Evolutionary conservation across 2,797 vertebrate genomes (phyloP), one percentile per base, ranked within the genome.

Genomic region (Enteromius radiatus): DNA sequence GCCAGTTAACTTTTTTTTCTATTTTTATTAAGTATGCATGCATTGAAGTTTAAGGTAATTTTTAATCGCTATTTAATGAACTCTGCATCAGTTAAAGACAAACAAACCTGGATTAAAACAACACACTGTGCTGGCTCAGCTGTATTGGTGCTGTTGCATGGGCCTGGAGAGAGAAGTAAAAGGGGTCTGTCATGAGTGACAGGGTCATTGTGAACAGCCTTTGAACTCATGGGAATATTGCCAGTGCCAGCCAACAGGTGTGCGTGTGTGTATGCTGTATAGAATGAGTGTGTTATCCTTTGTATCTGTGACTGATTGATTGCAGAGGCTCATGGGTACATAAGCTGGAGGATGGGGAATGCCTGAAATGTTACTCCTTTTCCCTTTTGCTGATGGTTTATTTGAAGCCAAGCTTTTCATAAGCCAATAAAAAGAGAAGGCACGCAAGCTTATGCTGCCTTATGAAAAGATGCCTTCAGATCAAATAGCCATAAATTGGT

Each of bases 341-440:
- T 63, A 54, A 8, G 68, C 73, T 28, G 12, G 23, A 73, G 69
- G 56, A 78, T 64, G 47, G 67, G 70, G 81, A 82, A 83, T 74
- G 73, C 59, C 74, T 86, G 74, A 88, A 86, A 83, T 85, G 85
- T 84, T 69, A 71, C 41, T 79, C 56, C 15, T 70, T 74, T 83
- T 67, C 36, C 26, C 52, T 71, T 69, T 78, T 56, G 54, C 59
- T 67, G 28, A 75, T 68, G 70, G 43, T 28, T 54, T 73, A 76
- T 85, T 85, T 85, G 87, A 85, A 82, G 82, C 83, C 12, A 1
- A 65, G 69, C 33, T 70, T 65, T 81, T 81, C 47, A 74, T 38
- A 52, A 81, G 77, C 36, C 67, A 84, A 83, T 83, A 85, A 83
- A 83, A 83, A 82, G 82, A 76, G 59, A 77, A 79, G 76, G 59